phyloP scores from a whole-genome alignment of 2,113 vertebrate species.

The Sorex fumeus region DNA sequence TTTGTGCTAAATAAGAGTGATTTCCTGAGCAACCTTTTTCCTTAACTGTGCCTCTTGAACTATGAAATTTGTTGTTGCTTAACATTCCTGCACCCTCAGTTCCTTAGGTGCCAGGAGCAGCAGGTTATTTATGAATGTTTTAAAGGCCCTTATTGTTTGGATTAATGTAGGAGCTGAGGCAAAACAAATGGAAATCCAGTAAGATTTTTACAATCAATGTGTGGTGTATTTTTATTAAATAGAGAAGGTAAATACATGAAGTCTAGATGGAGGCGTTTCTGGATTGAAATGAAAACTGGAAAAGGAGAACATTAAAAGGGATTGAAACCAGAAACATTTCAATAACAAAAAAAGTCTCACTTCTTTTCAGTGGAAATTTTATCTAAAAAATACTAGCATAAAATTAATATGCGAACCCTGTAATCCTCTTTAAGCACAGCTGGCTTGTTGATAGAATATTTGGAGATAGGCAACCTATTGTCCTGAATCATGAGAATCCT shows the following conservation, averaged over 20 bases:
- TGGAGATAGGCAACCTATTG: not conserved
- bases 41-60: slow-evolving; percentile 92
- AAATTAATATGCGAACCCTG: slow-evolving; percentile 41
- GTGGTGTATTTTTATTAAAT: slow-evolving; percentile 78
- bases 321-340: slow-evolving; percentile 42
- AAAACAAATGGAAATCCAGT: slow-evolving; percentile 90
- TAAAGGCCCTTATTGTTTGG: slow-evolving; percentile 91
- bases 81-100: slow-evolving; percentile 86
- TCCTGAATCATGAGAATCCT: not conserved
- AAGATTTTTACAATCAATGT: slow-evolving; percentile 86
- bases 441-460: slow-evolving; percentile 15
- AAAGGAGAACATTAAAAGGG: slow-evolving; percentile 18
- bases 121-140: slow-evolving; percentile 92
- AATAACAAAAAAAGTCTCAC: slow-evolving; percentile 11
- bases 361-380: slow-evolving; percentile 35
- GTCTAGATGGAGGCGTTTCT: slow-evolving; percentile 45
- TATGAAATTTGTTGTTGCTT: slow-evolving; percentile 93
- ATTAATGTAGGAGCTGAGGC: slow-evolving; percentile 89
- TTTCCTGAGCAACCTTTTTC: slow-evolving; percentile 90
- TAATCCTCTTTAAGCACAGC: slow-evolving; percentile 35
- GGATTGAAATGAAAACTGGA: slow-evolving; percentile 22
- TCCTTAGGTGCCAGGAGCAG: slow-evolving; percentile 89
- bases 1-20: slow-evolving; percentile 91
- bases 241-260: slow-evolving; percentile 76
- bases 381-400: slow-evolving; percentile 61